phyloP scores from a whole-genome alignment of 2,888 invertebrate species.

The Trachelus stipa region DNA sequence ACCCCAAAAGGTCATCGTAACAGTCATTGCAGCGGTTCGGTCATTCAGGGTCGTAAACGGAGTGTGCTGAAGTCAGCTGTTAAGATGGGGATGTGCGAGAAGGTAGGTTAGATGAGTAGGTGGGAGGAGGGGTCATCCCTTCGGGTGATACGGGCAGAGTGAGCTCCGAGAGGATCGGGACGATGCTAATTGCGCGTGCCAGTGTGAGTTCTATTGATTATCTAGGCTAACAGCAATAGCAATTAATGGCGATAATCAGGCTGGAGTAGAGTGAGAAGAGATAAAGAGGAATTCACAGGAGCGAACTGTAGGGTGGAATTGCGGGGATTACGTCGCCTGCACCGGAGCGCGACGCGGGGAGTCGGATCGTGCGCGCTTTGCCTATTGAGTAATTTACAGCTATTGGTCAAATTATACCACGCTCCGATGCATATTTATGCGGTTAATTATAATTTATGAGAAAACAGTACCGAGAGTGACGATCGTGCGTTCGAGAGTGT shows the following conservation, averaged over 20 bases:
- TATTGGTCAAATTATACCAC: slow-evolving; percentile 66
- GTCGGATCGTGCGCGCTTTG: slow-evolving; percentile 42
- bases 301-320: not conserved
- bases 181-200: slow-evolving; percentile 47
- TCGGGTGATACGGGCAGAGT: not conserved
- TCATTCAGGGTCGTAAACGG: not conserved
- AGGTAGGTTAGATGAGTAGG: too few species aligned
- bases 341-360: slow-evolving; percentile 8
- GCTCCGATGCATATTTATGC: slow-evolving; percentile 65
- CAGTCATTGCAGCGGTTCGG: not conserved
- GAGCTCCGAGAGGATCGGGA: not conserved
- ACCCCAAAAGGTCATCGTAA: not conserved
- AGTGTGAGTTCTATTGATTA: slow-evolving; percentile 67
- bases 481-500: not conserved
- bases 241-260: slow-evolving; percentile 1
- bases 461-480: slow-evolving; percentile 49
- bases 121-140: too few species aligned
- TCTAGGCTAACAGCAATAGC: slow-evolving; percentile 65
- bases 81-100: not conserved
- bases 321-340: not conserved
- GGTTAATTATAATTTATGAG: slow-evolving; percentile 65
- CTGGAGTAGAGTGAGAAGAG: not conserved
- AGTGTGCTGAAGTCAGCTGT: too few species aligned
- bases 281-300: not conserved
- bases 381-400: slow-evolving; percentile 64